Percentiles rank a stretch among this genome's conserved stretches.
These are phyloP conservation scores for Asobara japonica DNA, from an alignment of 1,140 invertebrate species.

Conservation along the genomic window DNA sequence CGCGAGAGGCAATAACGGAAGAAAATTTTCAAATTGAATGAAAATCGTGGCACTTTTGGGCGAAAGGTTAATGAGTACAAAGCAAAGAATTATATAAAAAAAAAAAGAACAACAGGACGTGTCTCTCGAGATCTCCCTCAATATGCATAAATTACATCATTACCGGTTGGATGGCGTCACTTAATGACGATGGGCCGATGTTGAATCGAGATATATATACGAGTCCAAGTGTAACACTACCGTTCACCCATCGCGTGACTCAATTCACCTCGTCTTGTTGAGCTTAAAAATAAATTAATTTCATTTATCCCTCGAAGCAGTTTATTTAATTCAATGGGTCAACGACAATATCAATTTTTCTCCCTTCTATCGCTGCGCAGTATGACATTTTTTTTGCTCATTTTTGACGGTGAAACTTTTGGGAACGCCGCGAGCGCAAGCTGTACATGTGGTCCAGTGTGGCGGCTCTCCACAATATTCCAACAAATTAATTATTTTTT, in stretches of 20 bases:
- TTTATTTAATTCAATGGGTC: background rate
- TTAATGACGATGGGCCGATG: background rate
- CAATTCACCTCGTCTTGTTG: background rate
- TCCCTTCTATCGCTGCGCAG: background rate
- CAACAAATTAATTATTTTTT: background rate
- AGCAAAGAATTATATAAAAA: background rate
- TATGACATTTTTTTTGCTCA: background rate
- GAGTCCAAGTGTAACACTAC: conserved; percentile 8
- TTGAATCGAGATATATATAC: background rate
- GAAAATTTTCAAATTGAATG: background rate
- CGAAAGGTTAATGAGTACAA: conserved; percentile 11
- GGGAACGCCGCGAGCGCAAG: too few relatives aligned
- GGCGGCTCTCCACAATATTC: background rate
- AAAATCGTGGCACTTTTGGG: background rate
- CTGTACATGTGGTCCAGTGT: too few relatives aligned
- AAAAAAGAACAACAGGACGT: background rate
- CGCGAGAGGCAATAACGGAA: too few relatives aligned
- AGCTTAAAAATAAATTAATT: background rate
- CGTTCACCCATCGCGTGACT: conserved; percentile 17
- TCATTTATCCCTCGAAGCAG: background rate
- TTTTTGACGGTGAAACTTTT: background rate
- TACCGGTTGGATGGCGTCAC: background rate
- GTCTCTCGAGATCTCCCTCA: background rate
- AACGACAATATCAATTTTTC: too few relatives aligned
- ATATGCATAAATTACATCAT: conserved; percentile 10